Percentiles rank a stretch among this genome's conserved stretches.
phyloP scores from a whole-genome alignment of 2,113 vertebrate genomes.

The Halcyon senegalensis region DNA sequence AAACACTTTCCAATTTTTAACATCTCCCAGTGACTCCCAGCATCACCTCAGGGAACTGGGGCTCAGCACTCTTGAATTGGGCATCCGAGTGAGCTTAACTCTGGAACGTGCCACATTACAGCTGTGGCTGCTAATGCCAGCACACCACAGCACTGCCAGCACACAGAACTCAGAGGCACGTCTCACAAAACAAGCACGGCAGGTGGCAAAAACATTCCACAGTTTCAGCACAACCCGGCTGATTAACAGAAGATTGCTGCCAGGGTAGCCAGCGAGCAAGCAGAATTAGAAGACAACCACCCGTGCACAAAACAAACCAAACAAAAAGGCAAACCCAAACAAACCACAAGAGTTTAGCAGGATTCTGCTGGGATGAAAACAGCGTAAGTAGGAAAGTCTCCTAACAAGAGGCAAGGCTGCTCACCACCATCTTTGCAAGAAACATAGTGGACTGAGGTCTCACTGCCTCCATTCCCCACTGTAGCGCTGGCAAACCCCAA shows the following conservation, averaged over 20 bases:
- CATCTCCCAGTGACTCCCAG: background rate
- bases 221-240: background rate
- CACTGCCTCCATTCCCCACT: background rate
- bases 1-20: background rate
- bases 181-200: background rate
- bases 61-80: background rate
- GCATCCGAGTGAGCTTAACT: background rate
- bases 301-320: background rate
- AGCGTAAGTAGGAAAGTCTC: background rate
- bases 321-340: background rate
- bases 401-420: background rate
- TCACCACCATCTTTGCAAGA: background rate
- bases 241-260: rapidly evolving
- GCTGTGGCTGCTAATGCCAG: background rate
- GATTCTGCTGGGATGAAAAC: rapidly evolving
- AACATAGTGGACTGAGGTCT: rapidly evolving
- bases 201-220: background rate
- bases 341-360: background rate
- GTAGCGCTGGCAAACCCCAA: background rate
- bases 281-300: background rate
- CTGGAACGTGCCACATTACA: background rate
- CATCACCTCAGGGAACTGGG: background rate
- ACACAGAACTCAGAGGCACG: background rate
- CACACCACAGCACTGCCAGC: background rate
- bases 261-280: background rate